Base-by-base conservation (phyloP, 2,113 vertebrate genomes). In the Ammodytes dubius region DNA sequence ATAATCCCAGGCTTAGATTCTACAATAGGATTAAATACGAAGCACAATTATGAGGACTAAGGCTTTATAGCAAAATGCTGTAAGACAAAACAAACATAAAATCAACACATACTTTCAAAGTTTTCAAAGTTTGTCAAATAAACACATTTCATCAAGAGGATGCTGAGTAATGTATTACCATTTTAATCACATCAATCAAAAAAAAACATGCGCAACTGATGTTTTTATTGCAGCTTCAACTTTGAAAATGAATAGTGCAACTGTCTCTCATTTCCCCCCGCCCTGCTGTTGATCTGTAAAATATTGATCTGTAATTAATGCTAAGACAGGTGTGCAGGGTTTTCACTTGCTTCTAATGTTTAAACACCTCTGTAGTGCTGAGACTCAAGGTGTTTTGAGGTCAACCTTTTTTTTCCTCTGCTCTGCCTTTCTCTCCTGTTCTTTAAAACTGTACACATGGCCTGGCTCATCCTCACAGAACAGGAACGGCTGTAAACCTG, bases 401-500 rank as follows among this genome's bases (percentile, higher is more conserved):
- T 86, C 70, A 72, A 8, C 71, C 50, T 86, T 42, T 42, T 63
- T 72, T 70, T 66, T n/a, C n/a, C 37, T 74, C 49, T 56, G 47
- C 67, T 83, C 70, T 74, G 71, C 76, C 85, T 87, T 19, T 50
- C 49, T 73, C 49, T 81, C n/a, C 78, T 67, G 70, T 76, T 83
- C 61, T 64, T 76, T 57, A 59, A 61, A 79, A 79, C 17, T 58
- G 61, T 59, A 58, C 40, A 75, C 83, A 90, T 73, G 77, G 57
- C 87, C 65, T 71, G 58, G 61, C 68, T 69, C 58, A 57, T 83
- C 75, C 49, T 57, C 70, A 86, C 73, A 11, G 27, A 89, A 79
- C 70, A 67, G 49, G 0, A 57, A 56, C 66, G 65, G 53, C 81
- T 77, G 73, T 65, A 81, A 71, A 86, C 81, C 73, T 65, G 74